A percentile compares a stretch with the other conserved stretches of the same genome.
Conservation (phyloP, 1,140 invertebrate genomes). For the Cydia fagiglandana region DNA sequence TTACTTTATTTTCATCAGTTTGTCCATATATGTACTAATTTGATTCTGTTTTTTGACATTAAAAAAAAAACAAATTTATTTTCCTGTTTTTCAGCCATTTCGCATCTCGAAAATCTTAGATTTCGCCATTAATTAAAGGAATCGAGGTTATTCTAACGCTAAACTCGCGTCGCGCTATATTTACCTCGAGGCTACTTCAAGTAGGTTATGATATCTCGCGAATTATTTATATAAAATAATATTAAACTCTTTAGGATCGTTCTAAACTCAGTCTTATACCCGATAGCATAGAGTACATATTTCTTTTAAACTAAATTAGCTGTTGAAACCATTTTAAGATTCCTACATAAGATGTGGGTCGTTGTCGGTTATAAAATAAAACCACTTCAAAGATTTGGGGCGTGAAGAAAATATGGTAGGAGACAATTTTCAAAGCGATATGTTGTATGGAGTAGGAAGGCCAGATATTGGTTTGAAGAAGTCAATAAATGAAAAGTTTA, state of each 20-base stretch:
- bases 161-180: constrained; percentile 48
- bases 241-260: not conserved
- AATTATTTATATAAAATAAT: constrained; percentile 47
- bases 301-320: not conserved
- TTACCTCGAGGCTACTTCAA: constrained; percentile 60
- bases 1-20: not conserved
- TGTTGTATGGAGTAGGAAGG: not conserved
- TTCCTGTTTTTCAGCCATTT: too few relatives aligned
- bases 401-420: not conserved
- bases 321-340: constrained; percentile 13
- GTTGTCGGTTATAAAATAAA: constrained; percentile 31
- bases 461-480: not conserved
- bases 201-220: constrained; percentile 65
- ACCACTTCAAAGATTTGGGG: constrained; percentile 25
- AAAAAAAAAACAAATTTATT: too few relatives aligned
- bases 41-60: too few relatives aligned
- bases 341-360: constrained; percentile 41
- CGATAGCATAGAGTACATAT: not conserved
- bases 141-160: constrained; percentile 26
- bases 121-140: constrained; percentile 4
- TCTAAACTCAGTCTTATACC: not conserved
- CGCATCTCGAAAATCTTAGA: not conserved
- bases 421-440: constrained; percentile 13
- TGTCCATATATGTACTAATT: too few relatives aligned
- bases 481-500: not conserved